Evolutionary conservation across 2,797 vertebrate species (phyloP), one percentile per base, ranked within the genome.

Genomic region (Bradypodion pumilum): DNA sequence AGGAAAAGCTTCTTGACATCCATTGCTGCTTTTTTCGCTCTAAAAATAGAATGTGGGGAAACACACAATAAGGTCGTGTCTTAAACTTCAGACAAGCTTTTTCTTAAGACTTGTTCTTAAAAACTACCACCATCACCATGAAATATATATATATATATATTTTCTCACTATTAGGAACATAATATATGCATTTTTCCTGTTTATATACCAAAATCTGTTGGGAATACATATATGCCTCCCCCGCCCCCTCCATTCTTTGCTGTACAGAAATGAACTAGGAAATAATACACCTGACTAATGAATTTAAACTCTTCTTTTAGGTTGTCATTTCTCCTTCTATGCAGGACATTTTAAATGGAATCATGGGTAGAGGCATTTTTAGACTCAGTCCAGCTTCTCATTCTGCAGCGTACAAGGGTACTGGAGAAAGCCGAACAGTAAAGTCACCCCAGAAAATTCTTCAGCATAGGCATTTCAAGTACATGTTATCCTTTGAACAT

Each of bases 11-110:
- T 93, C 89, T 92, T 93, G 91, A 91, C 90, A 90, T 74, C 62
- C 89, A 68, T 90, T 76, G 88, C 90, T 93, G 93, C 88, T 93
- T 92, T 90, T 81, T 91, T 81, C 82, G 89, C 75, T 88, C 93
- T 94, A 92, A 94, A 95, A 94, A 93, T 93, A 94, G 91, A 93
- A 77, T 44, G 42, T 92, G 91, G 91, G 83, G 76, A 72, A 93
- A 91, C 80, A 87, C 75, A 86, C 82, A 81, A 86, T 81, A 82
- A 92, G 75, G 91, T 92, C 87, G 77, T 90, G 87, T 85, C 83
- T 86, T 91, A 92, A 86, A 89, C 52, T 72, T 81, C 82, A 92
- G 68, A 60, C 42, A 16, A 73, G 69, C 35, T 76, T 88, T 91
- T 91, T 86, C 80, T 80, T 78, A 86, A 92, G 44, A 2, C n/a